Evolutionary conservation across 2,113 vertebrate species (phyloP), one percentile per base, ranked within the genome.

Genomic region (Trematocara zebra): DNA sequence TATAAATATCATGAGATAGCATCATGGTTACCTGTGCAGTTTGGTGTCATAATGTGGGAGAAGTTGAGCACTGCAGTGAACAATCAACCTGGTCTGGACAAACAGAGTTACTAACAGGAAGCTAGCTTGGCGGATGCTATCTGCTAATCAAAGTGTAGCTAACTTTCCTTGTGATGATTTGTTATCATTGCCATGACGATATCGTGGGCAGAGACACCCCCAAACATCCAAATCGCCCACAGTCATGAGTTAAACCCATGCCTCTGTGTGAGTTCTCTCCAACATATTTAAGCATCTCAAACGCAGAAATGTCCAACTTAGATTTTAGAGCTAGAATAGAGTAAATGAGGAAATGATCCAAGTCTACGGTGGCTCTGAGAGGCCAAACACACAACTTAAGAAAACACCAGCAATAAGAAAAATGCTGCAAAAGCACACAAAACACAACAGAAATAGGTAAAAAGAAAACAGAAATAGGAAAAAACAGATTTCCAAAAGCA

Each of bases 391-490:
- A 54, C 52, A 54, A 26, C 52, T 54, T 4, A 23, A 54, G 52
- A 54, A 54, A 54, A 54, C 11, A 54, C 6, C 1, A 54, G 52
- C 1, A 23, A 23, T 53, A 53, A 54, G 11, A 54, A 23, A 54
- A 54, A 54, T 23, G 52, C 11, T 23, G 6, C 52, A 54, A 54
- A 54, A 54, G 52, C 52, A 23, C 52, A 53, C 10, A 53, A 53
- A 53, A 23, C 10, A 53, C n/a, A 53, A 53, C 52, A 23, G 49
- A 52, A 3, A 52, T 10, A 52, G 1, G 8, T 1, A n/a, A 51
- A 52, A 42, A 12, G 0, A 12, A 0, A 42, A 42, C 40, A 42
- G 44, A 17, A 49, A 49, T 49, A 17, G 47, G 47, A 49, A 8
- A 49, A 49, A 54, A 12, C n/a, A 0, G 52, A 54, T 23, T 54